phyloP scores from a whole-genome alignment of 2,797 vertebrate species.

The Gymnothorax javanicus region DNA sequence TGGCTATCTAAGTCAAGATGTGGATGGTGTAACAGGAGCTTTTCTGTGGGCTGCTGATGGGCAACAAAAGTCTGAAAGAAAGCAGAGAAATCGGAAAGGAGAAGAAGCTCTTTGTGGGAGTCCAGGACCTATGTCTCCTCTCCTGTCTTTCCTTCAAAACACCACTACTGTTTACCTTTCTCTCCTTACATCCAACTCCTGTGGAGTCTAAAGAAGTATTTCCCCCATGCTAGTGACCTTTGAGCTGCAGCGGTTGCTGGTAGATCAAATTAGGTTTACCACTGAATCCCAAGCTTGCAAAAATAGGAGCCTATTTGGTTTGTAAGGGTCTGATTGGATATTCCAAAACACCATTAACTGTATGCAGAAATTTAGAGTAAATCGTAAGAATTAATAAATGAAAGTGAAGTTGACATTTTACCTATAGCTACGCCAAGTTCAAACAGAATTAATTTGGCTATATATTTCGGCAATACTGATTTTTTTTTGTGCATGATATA shows the following conservation, averaged over 20 bases:
- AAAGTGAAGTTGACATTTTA: background rate
- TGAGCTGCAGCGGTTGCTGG: background rate
- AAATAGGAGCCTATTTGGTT: background rate
- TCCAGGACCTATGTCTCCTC: constrained; percentile 19
- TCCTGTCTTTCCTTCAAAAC: background rate
- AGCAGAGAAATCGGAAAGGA: constrained; percentile 53
- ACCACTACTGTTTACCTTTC: background rate
- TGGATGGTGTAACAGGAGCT: constrained; percentile 50
- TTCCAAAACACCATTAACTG: background rate
- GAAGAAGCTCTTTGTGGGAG: constrained; percentile 54
- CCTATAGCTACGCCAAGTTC: background rate
- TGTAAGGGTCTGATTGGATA: background rate
- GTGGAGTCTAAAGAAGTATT: background rate
- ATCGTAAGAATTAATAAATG: background rate
- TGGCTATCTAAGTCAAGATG: constrained; percentile 78
- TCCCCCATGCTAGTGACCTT: background rate
- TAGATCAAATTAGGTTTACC: background rate
- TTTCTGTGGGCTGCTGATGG: constrained; percentile 66
- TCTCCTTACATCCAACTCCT: background rate
- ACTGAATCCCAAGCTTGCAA: background rate
- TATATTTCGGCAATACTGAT: background rate
- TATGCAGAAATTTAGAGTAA: background rate
- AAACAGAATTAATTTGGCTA: background rate
- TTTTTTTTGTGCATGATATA: background rate
- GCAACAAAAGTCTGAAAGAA: constrained; percentile 65